Conservation (phyloP, 2,888 invertebrate genomes). For the Xestia ashworthii region DNA sequence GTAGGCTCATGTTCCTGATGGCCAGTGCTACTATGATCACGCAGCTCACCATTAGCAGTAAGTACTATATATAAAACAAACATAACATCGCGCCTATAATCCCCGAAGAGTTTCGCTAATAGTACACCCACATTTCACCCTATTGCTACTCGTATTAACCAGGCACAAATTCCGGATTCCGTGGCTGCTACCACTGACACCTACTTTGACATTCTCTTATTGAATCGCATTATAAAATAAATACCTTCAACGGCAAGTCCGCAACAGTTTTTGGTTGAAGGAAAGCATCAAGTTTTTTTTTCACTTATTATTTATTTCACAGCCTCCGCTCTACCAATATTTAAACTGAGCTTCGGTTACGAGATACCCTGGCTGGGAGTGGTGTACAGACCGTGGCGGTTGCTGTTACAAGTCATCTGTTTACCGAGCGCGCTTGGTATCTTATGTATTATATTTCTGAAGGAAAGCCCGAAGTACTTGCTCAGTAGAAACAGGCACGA, state of each 20-base stretch:
- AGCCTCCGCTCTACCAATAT: conserved; percentile 82
- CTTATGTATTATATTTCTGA: conserved; percentile 88
- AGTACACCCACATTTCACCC: background rate
- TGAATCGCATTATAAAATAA: background rate
- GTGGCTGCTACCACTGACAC: background rate
- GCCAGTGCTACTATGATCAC: conserved; percentile 81
- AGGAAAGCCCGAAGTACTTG: conserved; percentile 95
- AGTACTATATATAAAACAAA: conserved; percentile 46
- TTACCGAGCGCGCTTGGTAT: conserved; percentile 92
- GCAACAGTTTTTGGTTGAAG: background rate
- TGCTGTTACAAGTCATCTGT: conserved; percentile 92
- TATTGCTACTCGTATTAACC: background rate
- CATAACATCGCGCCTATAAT: background rate
- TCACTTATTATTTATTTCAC: conserved; percentile 27
- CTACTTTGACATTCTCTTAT: background rate
- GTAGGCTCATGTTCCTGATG: conserved; percentile 83
- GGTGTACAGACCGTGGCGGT: conserved; percentile 93
- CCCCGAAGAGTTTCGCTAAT: background rate
- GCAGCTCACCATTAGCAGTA: conserved; percentile 78
- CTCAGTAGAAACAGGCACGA: conserved; percentile 91
- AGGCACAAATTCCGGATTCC: background rate
- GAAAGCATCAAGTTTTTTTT: background rate
- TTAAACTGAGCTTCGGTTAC: conserved; percentile 78
- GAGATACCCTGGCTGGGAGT: conserved; percentile 83
- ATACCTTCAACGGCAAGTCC: too few relatives aligned